Conservation (phyloP, 64 coral and sea anemone genomes). For the Catalaphyllia jardinei region DNA sequence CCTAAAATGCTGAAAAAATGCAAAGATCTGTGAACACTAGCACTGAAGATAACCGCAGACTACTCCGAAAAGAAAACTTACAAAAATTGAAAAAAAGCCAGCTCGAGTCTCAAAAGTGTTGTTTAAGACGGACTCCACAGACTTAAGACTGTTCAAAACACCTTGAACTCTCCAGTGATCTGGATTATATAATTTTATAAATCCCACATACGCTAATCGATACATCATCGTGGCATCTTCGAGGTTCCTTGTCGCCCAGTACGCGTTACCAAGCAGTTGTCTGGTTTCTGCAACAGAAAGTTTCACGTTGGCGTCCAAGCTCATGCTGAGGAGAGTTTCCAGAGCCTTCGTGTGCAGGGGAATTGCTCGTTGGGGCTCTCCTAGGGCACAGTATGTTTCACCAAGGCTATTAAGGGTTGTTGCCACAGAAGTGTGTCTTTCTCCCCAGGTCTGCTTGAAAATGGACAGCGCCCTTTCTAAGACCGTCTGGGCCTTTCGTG, state of each 20-base stretch:
- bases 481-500: constrained; percentile 37
- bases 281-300: constrained; percentile 63
- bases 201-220: constrained; percentile 32
- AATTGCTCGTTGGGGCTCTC: constrained; percentile 29
- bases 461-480: constrained; percentile 53
- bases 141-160: constrained; percentile 14
- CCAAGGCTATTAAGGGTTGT: constrained; percentile 73
- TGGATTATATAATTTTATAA: constrained; percentile 40
- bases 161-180: constrained; percentile 69
- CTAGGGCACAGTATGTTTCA: constrained; percentile 40
- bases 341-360: constrained; percentile 56
- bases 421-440: constrained; percentile 47
- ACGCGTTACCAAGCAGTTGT: constrained; percentile 56
- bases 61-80: neutral
- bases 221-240: constrained; percentile 56
- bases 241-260: constrained; percentile 18
- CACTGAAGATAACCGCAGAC: neutral
- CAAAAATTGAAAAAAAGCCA: neutral
- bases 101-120: neutral
- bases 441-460: constrained; percentile 68
- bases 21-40: too few relatives aligned
- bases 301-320: neutral
- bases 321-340: constrained; percentile 29
- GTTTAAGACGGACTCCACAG: neutral
- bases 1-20: too few relatives aligned